A percentile compares a stretch with the other conserved stretches of the same genome.
Conservation (phyloP, 2,888 invertebrate species). For the Anthoptus insignis region DNA sequence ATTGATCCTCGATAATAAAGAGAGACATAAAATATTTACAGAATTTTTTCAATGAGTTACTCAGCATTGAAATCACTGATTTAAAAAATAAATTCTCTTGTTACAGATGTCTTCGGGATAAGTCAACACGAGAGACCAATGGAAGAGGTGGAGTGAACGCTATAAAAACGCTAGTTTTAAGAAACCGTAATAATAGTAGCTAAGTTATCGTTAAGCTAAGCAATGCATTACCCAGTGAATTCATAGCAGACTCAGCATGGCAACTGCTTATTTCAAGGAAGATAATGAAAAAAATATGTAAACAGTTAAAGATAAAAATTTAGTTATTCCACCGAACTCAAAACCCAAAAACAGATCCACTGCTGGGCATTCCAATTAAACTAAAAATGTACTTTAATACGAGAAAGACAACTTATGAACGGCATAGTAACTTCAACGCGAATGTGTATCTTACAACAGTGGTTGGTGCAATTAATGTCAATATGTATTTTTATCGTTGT, state of each 20-base stretch:
- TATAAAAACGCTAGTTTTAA: constrained; percentile 69
- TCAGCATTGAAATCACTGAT: neutral
- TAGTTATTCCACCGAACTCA: constrained; percentile 32
- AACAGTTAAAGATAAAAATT: constrained; percentile 25
- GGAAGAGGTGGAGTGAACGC: constrained; percentile 65
- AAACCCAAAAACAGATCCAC: constrained; percentile 50
- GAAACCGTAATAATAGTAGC: constrained; percentile 81
- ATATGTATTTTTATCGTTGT: constrained; percentile 68
- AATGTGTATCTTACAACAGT: constrained; percentile 58
- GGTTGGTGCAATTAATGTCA: constrained; percentile 62
- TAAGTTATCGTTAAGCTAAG: constrained; percentile 72
- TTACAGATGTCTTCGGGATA: constrained; percentile 70
- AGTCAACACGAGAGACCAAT: constrained; percentile 71
- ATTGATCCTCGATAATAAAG: too few species aligned
- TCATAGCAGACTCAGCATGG: constrained; percentile 50
- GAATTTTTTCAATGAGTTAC: too few species aligned
- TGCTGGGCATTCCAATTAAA: constrained; percentile 82
- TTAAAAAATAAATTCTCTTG: constrained; percentile 47
- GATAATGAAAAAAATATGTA: constrained; percentile 13
- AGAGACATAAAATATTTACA: too few species aligned
- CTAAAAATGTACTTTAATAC: constrained; percentile 58
- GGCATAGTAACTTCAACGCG: constrained; percentile 53
- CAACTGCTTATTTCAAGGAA: constrained; percentile 41
- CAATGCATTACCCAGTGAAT: constrained; percentile 68
- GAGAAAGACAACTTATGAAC: constrained; percentile 68